Base-by-base conservation (phyloP, 2,113 vertebrate genomes). In the Carassius gibelio region DNA sequence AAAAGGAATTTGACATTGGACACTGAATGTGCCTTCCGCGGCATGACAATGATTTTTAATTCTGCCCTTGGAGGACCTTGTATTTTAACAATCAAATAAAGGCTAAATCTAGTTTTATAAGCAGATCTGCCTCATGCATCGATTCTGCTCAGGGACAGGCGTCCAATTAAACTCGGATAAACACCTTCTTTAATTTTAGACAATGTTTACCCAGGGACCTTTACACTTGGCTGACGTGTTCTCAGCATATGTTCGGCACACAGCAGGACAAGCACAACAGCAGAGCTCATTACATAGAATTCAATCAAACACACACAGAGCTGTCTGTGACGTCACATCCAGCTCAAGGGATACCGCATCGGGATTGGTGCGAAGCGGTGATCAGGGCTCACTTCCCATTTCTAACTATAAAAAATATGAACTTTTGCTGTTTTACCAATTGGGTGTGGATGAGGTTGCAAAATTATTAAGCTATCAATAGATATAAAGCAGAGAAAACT, bases 161-260 rank as follows among this genome's bases (percentile, higher is more conserved):
- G 38, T 75, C 81, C 90, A 76, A 89, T 91, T 88, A 84, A 81
- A 78, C 86, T 88, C 36, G 62, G 17, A 84, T 85, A 81, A 90
- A 90, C 84, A 85, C 75, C 75, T 80, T 42, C 36, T 90, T 92
- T 90, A 91, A 92, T 88, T 90, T 91, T 92, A 93, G 91, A 89
- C 64, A 61, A 83, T 88, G 88, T 88, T 89, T 88, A 89, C 80
- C 86, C 82, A 23, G 19, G 87, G 89, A 90, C 88, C 82, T 92
- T 91, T 88, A 84, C 52, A 69, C 72, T 71, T 75, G 88, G 91
- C 90, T 87, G 86, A 88, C 64, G 77, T 75, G 68, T 42, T 62
- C 62, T 72, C 21, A 69, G n/a, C 84, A 81, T 88, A 72, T 90
- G 87, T 84, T 89, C 74, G 48, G 84, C n/a, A 84, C 21, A 38